Evolutionary conservation across 2,113 vertebrate genomes (phyloP), one percentile per base, ranked within the genome.

Genomic region (Psittacula cyanocephala): DNA sequence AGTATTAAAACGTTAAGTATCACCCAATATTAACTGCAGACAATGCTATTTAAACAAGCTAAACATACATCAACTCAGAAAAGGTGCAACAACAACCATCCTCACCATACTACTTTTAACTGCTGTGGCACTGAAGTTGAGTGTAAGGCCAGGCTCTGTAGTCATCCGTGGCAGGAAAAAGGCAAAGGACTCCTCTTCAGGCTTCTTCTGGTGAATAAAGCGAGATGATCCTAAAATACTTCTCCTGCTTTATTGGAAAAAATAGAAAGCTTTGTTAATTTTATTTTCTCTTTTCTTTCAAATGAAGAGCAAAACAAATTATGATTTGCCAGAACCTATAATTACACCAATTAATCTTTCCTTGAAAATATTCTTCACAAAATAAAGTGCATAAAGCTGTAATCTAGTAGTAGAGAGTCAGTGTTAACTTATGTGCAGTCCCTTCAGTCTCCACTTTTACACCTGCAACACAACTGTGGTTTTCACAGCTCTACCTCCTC

Each of bases 121-220:
- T 13, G 99, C 98, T 24, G 99, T 99, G 46, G 99, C 98, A 53
- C 98, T 99, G 94, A 99, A 99, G 88, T 98, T 99, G 57, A 99
- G 80, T 5, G 96, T 89, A 17, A 98, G 92, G 43, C 98, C 97
- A 11, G 98, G 97, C 62, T 99, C 98, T 28, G 96, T 76, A 31
- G 98, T 97, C 72, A 99, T 89, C 41, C 99, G 98, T 8, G 99
- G 99, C 98, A 98, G 93, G 77, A 96, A 97, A 85, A 94, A 95
- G 47, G 88, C 95, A 94, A 98, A 97, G 27, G 95, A 84, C 14
- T 97, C 94, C 64, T 98, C 98, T 84, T 95, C 95, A 91, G 92
- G 57, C 41, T 91, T 98, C 95, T 96, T 97, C 57, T 65, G 78
- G 65, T 92, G 91, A 88, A 89, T 68, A 88, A 97, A 96, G 65